Evolutionary conservation across 2,888 invertebrate genomes (phyloP).

Genomic region (Caenorhabditis virilis): DNA sequence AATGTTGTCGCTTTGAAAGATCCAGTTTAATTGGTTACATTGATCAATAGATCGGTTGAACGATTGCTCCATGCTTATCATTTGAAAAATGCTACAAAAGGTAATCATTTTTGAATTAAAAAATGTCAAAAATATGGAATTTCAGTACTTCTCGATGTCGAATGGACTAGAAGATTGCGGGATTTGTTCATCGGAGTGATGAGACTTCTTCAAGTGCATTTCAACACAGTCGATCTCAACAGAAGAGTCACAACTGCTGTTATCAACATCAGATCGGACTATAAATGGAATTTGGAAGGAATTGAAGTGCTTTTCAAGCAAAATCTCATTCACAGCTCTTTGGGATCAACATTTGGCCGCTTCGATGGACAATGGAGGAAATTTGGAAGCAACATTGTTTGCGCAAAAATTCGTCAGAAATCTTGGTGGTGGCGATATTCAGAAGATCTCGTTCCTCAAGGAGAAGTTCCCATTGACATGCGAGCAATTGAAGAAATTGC

Average conservation of each 20-base stretch:
- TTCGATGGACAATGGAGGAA: slow-evolving; percentile 80
- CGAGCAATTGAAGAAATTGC: slow-evolving; percentile 46
- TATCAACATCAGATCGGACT: slow-evolving; percentile 48
- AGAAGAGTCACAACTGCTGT: slow-evolving; percentile 45
- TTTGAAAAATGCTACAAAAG: slow-evolving; percentile 15
- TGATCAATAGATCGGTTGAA: slow-evolving; percentile 51
- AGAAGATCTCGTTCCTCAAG: slow-evolving; percentile 19
- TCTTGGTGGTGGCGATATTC: slow-evolving; percentile 33
- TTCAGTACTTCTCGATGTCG: slow-evolving; percentile 41
- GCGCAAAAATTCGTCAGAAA: slow-evolving; percentile 76
- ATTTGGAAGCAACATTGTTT: slow-evolving; percentile 77
- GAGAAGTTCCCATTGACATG: slow-evolving; percentile 45
- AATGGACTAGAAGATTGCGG: slow-evolving; percentile 52
- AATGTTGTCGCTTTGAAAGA: slow-evolving; percentile 40
- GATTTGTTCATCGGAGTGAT: slow-evolving; percentile 56
- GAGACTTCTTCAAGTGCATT: slow-evolving; percentile 35
- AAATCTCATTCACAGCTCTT: slow-evolving; percentile 80
- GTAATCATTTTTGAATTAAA: slow-evolving; percentile 1
- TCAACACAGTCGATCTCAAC: slow-evolving; percentile 32
- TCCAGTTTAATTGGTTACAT: slow-evolving; percentile 11
- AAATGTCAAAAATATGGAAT: no score
- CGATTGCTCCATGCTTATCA: slow-evolving; percentile 50
- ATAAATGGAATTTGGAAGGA: slow-evolving; percentile 75
- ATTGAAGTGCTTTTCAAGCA: slow-evolving; percentile 85
- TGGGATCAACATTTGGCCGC: slow-evolving; percentile 85